Evolutionary conservation across 2,797 vertebrate species (phyloP).

Genomic region (Clamator glandarius): DNA sequence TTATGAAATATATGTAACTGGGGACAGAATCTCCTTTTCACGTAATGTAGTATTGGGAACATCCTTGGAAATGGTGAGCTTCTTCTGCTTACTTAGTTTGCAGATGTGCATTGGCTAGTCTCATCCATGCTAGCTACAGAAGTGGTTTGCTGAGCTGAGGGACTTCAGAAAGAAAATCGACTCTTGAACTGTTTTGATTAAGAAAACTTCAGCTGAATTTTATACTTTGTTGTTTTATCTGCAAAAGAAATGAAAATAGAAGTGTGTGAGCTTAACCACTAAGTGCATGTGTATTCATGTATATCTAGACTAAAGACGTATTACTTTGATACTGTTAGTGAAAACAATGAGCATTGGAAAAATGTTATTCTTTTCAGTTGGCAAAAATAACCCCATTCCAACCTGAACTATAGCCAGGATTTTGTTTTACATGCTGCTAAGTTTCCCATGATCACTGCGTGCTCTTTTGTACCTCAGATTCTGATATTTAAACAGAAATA

Average conservation of each 20-base stretch:
- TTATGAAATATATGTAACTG: constrained; percentile 33
- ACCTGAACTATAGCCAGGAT: constrained; percentile 31
- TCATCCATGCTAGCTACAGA: not conserved
- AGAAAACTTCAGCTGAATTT: not conserved
- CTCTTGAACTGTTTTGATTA: not conserved
- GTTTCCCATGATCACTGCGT: constrained; percentile 14
- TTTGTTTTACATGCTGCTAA: constrained; percentile 15
- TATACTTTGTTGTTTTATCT: not conserved
- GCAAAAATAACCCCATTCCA: constrained; percentile 48
- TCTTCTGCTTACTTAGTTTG: not conserved
- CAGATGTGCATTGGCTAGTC: constrained; percentile 9
- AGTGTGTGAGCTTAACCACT: not conserved
- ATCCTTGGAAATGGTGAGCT: constrained; percentile 28
- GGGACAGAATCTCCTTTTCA: constrained; percentile 1
- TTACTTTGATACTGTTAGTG: not conserved
- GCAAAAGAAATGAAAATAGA: accelerated
- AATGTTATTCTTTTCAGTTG: constrained; percentile 31
- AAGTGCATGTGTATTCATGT: not conserved
- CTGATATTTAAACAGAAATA: constrained; percentile 47
- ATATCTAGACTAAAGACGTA: not conserved
- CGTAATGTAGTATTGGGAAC: not conserved
- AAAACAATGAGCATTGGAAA: constrained; percentile 18
- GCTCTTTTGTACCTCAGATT: constrained; percentile 30
- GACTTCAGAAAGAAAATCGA: not conserved
- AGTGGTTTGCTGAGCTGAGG: not conserved